Evolutionary conservation across 2,888 invertebrate genomes (phyloP).

Genomic region (Pimpla rufipes): DNA sequence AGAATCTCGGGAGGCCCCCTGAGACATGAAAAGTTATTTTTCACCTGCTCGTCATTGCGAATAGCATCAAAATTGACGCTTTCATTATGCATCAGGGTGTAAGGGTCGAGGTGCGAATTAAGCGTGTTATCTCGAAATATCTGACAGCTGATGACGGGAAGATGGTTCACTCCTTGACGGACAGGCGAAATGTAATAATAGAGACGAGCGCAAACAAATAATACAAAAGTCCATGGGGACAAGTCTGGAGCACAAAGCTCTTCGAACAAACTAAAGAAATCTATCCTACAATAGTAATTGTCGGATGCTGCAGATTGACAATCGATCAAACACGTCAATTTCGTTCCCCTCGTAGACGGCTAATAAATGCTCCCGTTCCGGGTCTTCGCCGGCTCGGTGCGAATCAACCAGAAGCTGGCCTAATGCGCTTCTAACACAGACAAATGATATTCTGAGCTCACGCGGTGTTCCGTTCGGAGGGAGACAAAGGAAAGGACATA

Average conservation of each 20-base stretch:
- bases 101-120: background rate
- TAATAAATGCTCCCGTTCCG: background rate
- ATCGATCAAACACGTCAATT: background rate
- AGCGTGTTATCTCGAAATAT: background rate
- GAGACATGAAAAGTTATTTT: background rate
- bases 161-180: background rate
- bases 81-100: background rate
- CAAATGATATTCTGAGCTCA: slow-evolving; percentile 49
- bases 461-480: background rate
- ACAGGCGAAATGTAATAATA: background rate
- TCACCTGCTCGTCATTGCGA: background rate
- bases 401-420: slow-evolving; percentile 7
- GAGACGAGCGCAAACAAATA: too few species aligned
- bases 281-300: background rate
- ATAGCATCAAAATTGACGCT: background rate
- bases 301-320: background rate
- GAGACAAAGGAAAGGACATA: background rate
- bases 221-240: background rate
- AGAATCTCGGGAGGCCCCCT: background rate
- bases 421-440: slow-evolving; percentile 46
- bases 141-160: background rate
- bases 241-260: background rate
- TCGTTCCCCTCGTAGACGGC: background rate
- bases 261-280: background rate
- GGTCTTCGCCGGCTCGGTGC: background rate